Evolutionary conservation across 2,113 vertebrate species (phyloP).

Genomic region (Corythornis madagascariensis): DNA sequence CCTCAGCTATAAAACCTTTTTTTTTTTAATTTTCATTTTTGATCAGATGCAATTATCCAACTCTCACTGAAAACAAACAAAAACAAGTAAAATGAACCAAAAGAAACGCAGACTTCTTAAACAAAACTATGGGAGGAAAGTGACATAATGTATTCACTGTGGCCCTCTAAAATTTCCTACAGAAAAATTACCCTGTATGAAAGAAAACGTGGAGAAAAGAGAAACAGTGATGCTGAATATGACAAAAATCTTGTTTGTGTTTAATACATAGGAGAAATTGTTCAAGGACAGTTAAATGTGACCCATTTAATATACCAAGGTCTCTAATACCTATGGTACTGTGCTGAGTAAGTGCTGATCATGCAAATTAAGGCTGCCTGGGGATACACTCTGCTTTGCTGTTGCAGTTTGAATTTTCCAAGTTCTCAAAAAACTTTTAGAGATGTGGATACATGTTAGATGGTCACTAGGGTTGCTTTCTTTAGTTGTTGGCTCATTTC

Average conservation of each 20-base stretch:
- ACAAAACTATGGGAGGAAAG: neutral
- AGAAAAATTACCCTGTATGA: slow-evolving; percentile 1
- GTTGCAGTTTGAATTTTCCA: slow-evolving; percentile 49
- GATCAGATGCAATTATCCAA: neutral
- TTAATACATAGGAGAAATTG: slow-evolving; percentile 52
- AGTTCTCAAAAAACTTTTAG: slow-evolving; percentile 62
- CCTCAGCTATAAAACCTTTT: neutral
- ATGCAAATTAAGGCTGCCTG: slow-evolving; percentile 67
- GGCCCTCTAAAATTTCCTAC: neutral
- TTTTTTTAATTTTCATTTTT: neutral
- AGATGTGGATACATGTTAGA: slow-evolving; percentile 32
- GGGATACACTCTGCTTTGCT: slow-evolving; percentile 55
- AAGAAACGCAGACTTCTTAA: neutral
- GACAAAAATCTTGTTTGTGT: slow-evolving; percentile 62
- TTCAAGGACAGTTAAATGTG: slow-evolving; percentile 65
- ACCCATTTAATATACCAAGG: slow-evolving; percentile 51
- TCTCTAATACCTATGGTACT: slow-evolving; percentile 30
- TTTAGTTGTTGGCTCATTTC: neutral
- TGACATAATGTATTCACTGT: neutral
- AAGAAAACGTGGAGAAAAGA: slow-evolving; percentile 5
- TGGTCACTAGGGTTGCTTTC: slow-evolving; percentile 52
- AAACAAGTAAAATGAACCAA: neutral
- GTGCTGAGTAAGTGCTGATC: slow-evolving; percentile 56
- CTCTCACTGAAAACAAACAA: neutral
- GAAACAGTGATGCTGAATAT: slow-evolving; percentile 6